Conservation (phyloP, 1,140 invertebrate species). For the Pygmarrhopalites habei region DNA sequence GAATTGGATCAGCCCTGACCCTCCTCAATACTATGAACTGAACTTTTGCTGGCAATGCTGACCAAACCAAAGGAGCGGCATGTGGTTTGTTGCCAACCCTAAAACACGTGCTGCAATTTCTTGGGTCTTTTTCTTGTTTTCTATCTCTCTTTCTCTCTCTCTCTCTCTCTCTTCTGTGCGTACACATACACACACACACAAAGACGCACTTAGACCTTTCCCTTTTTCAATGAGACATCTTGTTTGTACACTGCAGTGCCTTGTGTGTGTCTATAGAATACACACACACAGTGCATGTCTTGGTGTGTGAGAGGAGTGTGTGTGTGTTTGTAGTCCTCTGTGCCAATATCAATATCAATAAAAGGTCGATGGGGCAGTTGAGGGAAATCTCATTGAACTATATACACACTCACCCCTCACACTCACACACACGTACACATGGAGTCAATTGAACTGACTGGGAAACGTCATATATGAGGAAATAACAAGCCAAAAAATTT, state of each 20-base stretch:
- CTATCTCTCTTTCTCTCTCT: not conserved
- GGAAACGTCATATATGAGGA: conserved; percentile 19
- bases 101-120: conserved; percentile 8
- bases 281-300: too few species aligned
- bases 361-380: conserved; percentile 32
- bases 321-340: conserved; percentile 2
- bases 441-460: not conserved
- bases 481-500: conserved; percentile 21
- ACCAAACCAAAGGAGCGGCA: conserved; percentile 21
- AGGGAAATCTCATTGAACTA: conserved; percentile 28
- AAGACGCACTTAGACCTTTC: not conserved
- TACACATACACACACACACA: not conserved
- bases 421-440: not conserved
- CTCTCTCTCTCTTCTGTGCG: not conserved
- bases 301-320: too few species aligned
- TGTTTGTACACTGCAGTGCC: not conserved
- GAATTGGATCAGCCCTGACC: conserved; percentile 28
- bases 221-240: not conserved
- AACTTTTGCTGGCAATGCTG: conserved; percentile 25
- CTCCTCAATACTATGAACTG: conserved; percentile 19
- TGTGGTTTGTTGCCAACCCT: conserved; percentile 26
- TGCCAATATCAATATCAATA: conserved; percentile 27
- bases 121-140: not conserved
- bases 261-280: too few species aligned
- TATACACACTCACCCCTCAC: not conserved